phyloP scores from a whole-genome alignment of 1,140 invertebrate genomes.

The Formica exsecta region DNA sequence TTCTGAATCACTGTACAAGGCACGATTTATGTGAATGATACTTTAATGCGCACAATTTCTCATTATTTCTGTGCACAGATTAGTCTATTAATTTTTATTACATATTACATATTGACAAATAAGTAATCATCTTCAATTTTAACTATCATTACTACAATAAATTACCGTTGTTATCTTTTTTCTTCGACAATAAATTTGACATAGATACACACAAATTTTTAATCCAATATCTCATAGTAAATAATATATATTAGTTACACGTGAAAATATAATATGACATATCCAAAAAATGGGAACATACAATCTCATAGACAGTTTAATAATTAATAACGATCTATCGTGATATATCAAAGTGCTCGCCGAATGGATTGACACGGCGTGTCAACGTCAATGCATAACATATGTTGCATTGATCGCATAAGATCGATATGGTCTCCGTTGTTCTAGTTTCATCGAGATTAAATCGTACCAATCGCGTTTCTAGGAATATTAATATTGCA shows the following conservation, averaged over 20 bases:
- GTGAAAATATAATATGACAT: constrained; percentile 1
- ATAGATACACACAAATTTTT: no score
- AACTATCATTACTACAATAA: neutral
- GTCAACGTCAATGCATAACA: constrained; percentile 65
- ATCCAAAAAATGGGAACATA: constrained; percentile 16
- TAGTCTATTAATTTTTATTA: neutral
- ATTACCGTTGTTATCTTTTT: neutral
- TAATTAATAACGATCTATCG: constrained; percentile 56
- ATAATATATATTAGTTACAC: constrained; percentile 8
- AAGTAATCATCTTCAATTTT: neutral
- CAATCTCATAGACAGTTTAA: constrained; percentile 27
- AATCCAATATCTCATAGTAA: neutral
- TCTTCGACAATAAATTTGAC: neutral
- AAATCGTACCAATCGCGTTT: constrained; percentile 63
- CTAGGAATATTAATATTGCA: constrained; percentile 52
- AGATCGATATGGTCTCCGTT: constrained; percentile 65
- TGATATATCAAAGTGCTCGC: constrained; percentile 57
- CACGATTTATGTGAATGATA: constrained; percentile 20
- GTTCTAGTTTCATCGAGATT: constrained; percentile 67
- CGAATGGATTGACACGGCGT: constrained; percentile 56
- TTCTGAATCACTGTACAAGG: neutral
- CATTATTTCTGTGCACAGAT: neutral
- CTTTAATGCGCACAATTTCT: constrained; percentile 13
- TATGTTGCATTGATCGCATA: constrained; percentile 65
- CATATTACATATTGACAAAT: constrained; percentile 6